Percentiles rank a stretch among this genome's conserved stretches.
Conservation (phyloP, 2,888 invertebrate species). For the Drosophila engyochracea region DNA sequence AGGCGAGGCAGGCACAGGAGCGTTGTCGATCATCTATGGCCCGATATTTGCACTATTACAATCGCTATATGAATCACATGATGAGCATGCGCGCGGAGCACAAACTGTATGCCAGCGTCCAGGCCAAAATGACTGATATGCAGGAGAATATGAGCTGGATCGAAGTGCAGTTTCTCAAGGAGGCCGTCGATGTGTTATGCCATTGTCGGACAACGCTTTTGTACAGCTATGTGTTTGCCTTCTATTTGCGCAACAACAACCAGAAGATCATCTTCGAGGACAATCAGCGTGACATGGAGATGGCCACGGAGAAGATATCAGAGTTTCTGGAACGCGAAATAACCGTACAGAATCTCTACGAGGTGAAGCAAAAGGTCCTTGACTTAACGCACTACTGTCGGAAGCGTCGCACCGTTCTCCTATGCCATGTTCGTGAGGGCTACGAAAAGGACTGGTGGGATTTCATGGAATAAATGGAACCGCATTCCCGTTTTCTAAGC, state of each 20-base stretch:
- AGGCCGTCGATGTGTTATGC: constrained; percentile 98
- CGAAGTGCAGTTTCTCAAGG: constrained; percentile 99
- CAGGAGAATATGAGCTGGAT: constrained; percentile 99
- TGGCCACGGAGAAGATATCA: constrained; percentile 98
- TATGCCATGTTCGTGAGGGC: constrained; percentile 99
- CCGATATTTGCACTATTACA: constrained; percentile 98
- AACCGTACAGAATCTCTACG: constrained; percentile 97
- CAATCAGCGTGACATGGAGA: constrained; percentile 98
- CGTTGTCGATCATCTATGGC: constrained; percentile 96
- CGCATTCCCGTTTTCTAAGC: neutral
- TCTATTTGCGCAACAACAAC: constrained; percentile 98
- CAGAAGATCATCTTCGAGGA: constrained; percentile 99
- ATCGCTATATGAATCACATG: constrained; percentile 99
- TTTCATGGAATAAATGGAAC: constrained; percentile 88
- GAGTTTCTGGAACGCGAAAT: constrained; percentile 99
- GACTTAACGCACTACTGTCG: constrained; percentile 98
- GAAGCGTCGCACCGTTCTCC: constrained; percentile 96
- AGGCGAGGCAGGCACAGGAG: constrained; percentile 98
- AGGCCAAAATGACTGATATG: constrained; percentile 99
- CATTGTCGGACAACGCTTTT: constrained; percentile 98
- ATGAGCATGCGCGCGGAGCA: constrained; percentile 98
- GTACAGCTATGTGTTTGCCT: constrained; percentile 99
- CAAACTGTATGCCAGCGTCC: constrained; percentile 97
- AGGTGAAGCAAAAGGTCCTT: constrained; percentile 99
- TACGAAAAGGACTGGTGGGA: constrained; percentile 99